phyloP scores from a whole-genome alignment of 2,888 invertebrate genomes.

The Pteria penguin region DNA sequence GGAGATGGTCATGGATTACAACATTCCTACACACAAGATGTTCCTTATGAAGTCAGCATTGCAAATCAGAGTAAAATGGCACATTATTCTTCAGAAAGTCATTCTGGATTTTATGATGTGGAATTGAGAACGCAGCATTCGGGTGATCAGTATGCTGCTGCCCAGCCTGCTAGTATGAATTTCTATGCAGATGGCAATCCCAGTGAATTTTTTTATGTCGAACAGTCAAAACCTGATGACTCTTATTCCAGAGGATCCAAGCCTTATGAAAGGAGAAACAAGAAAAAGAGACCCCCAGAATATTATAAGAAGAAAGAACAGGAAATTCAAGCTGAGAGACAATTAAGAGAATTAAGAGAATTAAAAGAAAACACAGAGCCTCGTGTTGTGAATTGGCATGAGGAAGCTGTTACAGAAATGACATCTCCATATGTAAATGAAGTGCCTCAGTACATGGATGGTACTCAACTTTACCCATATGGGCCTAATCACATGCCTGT shows the following conservation, averaged over 20 bases:
- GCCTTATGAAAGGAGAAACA: conserved; percentile 54
- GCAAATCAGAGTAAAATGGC: no score
- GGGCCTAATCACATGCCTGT: neutral
- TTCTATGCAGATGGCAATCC: neutral
- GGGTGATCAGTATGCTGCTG: no score
- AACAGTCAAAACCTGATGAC: neutral
- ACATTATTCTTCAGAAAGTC: no score
- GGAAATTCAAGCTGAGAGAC: conserved; percentile 25
- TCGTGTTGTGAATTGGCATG: neutral
- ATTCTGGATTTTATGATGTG: no score
- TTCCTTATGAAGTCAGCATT: no score
- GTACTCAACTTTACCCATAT: neutral
- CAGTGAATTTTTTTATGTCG: neutral
- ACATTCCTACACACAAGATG: no score
- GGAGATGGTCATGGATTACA: no score
- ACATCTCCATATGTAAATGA: neutral
- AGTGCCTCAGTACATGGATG: neutral
- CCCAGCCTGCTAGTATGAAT: neutral
- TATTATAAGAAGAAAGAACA: conserved; percentile 56
- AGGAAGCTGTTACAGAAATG: neutral
- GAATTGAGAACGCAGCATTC: no score
- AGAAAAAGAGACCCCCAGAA: conserved; percentile 63
- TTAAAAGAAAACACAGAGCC: neutral
- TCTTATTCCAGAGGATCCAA: neutral
- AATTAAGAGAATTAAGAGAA: no score